phyloP scores from a whole-genome alignment of 2,113 vertebrate genomes.

The Clarias macrocephalus region DNA sequence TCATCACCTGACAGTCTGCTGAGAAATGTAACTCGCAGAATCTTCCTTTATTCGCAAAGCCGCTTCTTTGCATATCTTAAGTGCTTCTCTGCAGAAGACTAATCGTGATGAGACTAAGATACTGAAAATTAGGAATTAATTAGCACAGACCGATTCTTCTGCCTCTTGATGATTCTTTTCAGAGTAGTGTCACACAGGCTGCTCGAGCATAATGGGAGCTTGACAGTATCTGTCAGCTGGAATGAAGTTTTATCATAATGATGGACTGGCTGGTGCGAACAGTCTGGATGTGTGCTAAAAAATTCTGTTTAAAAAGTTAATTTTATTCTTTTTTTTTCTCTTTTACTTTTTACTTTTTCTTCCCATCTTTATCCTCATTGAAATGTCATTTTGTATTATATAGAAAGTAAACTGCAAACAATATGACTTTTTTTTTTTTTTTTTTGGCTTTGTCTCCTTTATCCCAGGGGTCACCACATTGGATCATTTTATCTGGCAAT shows the following conservation, averaged over 20 bases:
- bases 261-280: background rate
- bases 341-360: background rate
- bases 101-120: conserved; percentile 36
- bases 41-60: conserved; percentile 51
- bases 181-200: conserved; percentile 13
- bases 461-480: too few relatives aligned
- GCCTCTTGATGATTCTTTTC: conserved; percentile 17
- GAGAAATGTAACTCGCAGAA: conserved; percentile 57
- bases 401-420: background rate
- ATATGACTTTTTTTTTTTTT: too few relatives aligned
- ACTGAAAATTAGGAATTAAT: conserved; percentile 45
- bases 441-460: too few relatives aligned
- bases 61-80: conserved; percentile 30
- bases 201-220: conserved; percentile 1
- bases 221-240: background rate
- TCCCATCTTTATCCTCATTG: background rate
- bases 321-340: background rate
- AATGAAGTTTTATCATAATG: background rate
- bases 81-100: conserved; percentile 8
- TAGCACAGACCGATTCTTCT: conserved; percentile 11
- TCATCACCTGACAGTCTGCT: conserved; percentile 55
- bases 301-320: background rate
- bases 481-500: too few relatives aligned
- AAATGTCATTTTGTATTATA: background rate
- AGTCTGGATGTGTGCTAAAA: background rate